Percentiles rank a stretch among this genome's conserved stretches.
phyloP scores from a whole-genome alignment of 2,888 invertebrate genomes.

The Pseudococcus viburni region DNA sequence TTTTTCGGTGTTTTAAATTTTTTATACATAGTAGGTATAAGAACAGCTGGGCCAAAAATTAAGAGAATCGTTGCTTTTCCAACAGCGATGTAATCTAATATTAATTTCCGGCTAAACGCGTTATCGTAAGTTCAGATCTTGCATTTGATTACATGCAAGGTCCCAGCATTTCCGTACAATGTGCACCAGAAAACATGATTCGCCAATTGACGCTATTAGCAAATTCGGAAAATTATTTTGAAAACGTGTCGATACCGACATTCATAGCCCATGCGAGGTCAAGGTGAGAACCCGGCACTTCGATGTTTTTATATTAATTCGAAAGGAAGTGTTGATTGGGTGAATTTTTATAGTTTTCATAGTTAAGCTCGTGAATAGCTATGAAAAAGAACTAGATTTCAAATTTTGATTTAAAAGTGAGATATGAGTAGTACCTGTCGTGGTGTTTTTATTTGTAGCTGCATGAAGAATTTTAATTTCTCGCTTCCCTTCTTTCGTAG shows the following conservation, averaged over 20 bases:
- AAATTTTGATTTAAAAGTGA: too few relatives aligned
- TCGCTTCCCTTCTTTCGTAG: too few relatives aligned
- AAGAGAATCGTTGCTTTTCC: conserved; percentile 47
- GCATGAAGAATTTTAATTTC: too few relatives aligned
- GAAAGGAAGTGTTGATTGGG: neutral
- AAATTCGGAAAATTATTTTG: conserved; percentile 3
- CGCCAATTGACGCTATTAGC: neutral
- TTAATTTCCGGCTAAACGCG: conserved; percentile 47
- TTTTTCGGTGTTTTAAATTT: conserved; percentile 2
- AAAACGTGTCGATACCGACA: neutral
- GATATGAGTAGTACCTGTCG: too few relatives aligned
- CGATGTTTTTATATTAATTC: neutral
- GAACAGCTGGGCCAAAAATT: conserved; percentile 40
- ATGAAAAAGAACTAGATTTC: too few relatives aligned
- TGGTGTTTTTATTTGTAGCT: too few relatives aligned
- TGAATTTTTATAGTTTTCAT: neutral
- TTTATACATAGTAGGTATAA: neutral
- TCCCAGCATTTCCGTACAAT: conserved; percentile 33
- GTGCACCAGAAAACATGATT: conserved; percentile 30
- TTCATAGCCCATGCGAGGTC: neutral
- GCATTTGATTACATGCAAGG: conserved; percentile 45
- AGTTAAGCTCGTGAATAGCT: too few relatives aligned
- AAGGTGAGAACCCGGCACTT: neutral
- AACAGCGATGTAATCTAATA: conserved; percentile 50
- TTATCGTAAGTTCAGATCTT: conserved; percentile 31